These are phyloP conservation scores for Brachypterus glaber DNA, from an alignment of 2,888 invertebrate genomes.

Conservation along the genomic window DNA sequence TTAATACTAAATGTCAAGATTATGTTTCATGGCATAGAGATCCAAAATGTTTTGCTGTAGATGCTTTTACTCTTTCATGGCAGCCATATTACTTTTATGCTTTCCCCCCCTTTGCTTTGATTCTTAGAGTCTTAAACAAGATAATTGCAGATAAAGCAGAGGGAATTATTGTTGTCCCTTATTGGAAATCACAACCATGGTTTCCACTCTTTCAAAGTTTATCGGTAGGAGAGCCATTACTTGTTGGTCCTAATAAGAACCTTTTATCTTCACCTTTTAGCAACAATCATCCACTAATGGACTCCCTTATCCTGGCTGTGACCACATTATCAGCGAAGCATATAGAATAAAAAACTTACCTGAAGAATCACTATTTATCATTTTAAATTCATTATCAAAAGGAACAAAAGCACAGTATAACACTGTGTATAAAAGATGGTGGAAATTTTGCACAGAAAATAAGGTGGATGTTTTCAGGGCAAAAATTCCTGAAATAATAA, in stretches of 20 bases:
- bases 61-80: constrained; percentile 18
- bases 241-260: constrained; percentile 5
- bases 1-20: too few species aligned
- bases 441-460: neutral
- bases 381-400: neutral
- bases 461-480: neutral
- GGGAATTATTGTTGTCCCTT: constrained; percentile 9
- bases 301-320: constrained; percentile 15
- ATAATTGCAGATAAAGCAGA: constrained; percentile 18
- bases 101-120: constrained; percentile 23
- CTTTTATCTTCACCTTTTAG: constrained; percentile 9
- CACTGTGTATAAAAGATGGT: neutral
- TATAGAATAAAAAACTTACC: too few species aligned
- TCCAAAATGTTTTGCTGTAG: too few species aligned
- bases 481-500: neutral
- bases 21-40: too few species aligned
- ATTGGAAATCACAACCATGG: constrained; percentile 15
- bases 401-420: neutral
- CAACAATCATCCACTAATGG: too few species aligned
- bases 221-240: constrained; percentile 1
- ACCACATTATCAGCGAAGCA: constrained; percentile 6
- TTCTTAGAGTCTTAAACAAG: too few species aligned
- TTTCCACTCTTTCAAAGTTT: constrained; percentile 10
- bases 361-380: neutral
- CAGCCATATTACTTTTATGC: constrained; percentile 12